These are phyloP conservation scores for Nibea albiflora DNA, from an alignment of 2,113 vertebrate species.

Conservation along the genomic window DNA sequence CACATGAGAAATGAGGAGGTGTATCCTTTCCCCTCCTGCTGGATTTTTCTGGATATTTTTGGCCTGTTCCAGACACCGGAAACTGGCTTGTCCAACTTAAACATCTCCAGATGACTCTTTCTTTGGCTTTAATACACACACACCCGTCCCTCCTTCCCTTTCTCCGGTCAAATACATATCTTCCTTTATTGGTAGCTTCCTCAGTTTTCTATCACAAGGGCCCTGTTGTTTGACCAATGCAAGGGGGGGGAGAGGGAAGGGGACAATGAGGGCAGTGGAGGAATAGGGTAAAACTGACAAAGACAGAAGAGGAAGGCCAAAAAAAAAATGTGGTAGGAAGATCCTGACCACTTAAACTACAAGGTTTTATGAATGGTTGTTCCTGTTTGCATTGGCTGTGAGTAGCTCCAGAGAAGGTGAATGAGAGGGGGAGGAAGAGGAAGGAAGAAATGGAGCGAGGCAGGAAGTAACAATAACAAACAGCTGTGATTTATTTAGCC, in stretches of 20 bases:
- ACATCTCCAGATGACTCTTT: conserved; percentile 84
- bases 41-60: conserved; percentile 80
- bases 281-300: conserved; percentile 19
- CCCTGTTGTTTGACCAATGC: conserved; percentile 63
- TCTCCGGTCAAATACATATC: conserved; percentile 65
- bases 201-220: conserved; percentile 71
- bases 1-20: conserved; percentile 68
- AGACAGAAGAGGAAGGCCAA: not conserved
- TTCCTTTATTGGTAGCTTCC: conserved; percentile 76
- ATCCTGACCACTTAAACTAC: conserved; percentile 33
- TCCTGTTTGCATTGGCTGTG: conserved; percentile 47
- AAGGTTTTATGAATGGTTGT: conserved; percentile 40
- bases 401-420: conserved; percentile 20
- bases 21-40: conserved; percentile 58
- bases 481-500: conserved; percentile 43
- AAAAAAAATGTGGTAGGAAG: conserved; percentile 12
- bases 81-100: conserved; percentile 83
- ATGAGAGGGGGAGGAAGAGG: not conserved
- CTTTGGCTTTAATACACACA: conserved; percentile 66
- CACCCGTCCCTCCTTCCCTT: conserved; percentile 42
- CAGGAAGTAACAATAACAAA: conserved; percentile 48
- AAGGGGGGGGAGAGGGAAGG: conserved; percentile 6
- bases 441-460: conserved; percentile 35
- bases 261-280: conserved; percentile 23
- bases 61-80: conserved; percentile 81